Evolutionary conservation across 1,140 invertebrate species (phyloP).

Genomic region (Vanessa tameamea): DNA sequence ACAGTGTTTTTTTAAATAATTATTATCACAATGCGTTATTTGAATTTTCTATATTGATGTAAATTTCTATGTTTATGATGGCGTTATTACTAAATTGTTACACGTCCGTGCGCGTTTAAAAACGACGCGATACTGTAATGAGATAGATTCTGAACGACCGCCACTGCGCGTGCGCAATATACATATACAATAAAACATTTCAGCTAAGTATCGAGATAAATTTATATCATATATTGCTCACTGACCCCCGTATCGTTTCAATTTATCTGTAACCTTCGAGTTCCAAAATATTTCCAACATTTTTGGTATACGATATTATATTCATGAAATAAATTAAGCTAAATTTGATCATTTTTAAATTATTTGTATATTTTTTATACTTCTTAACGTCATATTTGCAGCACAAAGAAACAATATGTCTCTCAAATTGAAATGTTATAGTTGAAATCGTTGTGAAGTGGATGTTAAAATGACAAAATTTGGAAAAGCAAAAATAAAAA

Average conservation of each 20-base stretch:
- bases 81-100: not conserved
- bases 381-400: not conserved
- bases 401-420: too few species aligned
- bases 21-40: not conserved
- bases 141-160: conserved; percentile 37
- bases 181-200: not conserved
- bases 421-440: too few species aligned
- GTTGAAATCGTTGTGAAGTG: too few species aligned
- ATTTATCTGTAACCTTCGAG: conserved; percentile 11
- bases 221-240: not conserved
- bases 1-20: not conserved
- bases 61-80: not conserved
- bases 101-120: conserved; percentile 40
- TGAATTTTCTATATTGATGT: not conserved
- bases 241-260: not conserved
- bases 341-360: not conserved
- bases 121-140: conserved; percentile 41
- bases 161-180: conserved; percentile 47
- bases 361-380: not conserved
- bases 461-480: too few species aligned
- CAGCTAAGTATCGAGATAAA: conserved; percentile 23
- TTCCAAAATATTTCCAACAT: conserved; percentile 5
- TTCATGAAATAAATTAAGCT: not conserved
- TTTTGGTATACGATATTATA: not conserved
- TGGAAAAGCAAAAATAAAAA: too few species aligned